Base-by-base conservation (phyloP, 2,797 vertebrate genomes). In the Gymnothorax javanicus region DNA sequence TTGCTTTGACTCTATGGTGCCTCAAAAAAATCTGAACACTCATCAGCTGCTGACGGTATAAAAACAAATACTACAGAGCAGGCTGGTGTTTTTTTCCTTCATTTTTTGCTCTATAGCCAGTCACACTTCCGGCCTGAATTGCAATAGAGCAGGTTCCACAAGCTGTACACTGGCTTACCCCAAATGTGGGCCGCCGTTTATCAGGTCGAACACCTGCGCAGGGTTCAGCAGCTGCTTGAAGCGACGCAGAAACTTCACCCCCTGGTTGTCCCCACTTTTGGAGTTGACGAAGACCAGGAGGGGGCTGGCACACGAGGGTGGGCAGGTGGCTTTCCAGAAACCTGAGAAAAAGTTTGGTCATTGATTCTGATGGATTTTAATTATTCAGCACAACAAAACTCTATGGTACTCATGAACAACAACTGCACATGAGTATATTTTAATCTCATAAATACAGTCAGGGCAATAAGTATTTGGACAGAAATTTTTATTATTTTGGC, bases 141-240 rank as follows among this genome's bases (percentile, higher is more conserved):
- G 23, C 6, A 6, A 64, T 20, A 64, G 15, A 64, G 60, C 23
- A 50, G 83, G 71, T 73, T n/a, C 7, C 1, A 6, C 6, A 69
- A 17, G 5, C 6, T 6, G 43, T 20, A 8, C 6, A 79, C 73
- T 8, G 75, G 83, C 95, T 97, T 95, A 99, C 98, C 98, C 98
- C 88, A 99, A 96, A 92, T 99, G 97, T 89, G 98, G 98, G 89
- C 98, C 98, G 56, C 98, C 98, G 56, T 99, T 99, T 94, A 99
- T 98, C 92, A 99, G 96, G 95, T 99, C 98, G 89, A 99, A 99
- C 91, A 99, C 99, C 93, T 99, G 99, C 91, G 99, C 99, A 4
- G 99, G 99, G 94, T 99, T 99, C 86, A 99, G 97, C 62, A 99
- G 96, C 94, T 99, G 99, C 92, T 99, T 99, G 94, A 99, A 99